These are phyloP conservation scores for Scarus forsteni DNA, from an alignment of 2,797 vertebrate species.

Conservation along the genomic window DNA sequence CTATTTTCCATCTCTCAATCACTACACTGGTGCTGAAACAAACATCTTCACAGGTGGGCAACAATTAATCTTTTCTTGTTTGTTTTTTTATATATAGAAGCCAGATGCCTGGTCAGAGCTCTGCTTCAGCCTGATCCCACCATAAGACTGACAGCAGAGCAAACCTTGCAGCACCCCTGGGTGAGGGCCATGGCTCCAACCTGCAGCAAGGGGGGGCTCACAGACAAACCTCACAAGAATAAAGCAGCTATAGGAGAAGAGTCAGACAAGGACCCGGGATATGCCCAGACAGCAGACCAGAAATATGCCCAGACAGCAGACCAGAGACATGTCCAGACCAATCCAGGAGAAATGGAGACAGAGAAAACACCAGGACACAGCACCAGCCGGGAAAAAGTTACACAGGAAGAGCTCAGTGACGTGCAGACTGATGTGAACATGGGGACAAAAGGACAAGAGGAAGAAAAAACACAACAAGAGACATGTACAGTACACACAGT, in stretches of 20 bases:
- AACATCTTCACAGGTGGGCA: background rate
- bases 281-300: too few relatives aligned
- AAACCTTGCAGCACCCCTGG: slow-evolving; percentile 92
- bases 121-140: slow-evolving; percentile 90
- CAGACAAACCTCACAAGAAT: slow-evolving; percentile 47
- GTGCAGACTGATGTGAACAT: slow-evolving; percentile 19
- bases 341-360: slow-evolving; percentile 25
- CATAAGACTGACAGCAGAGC: slow-evolving; percentile 89
- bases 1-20: too few relatives aligned
- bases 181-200: slow-evolving; percentile 84
- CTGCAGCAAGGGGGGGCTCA: slow-evolving; percentile 76
- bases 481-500: slow-evolving; percentile 9
- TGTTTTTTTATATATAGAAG: slow-evolving; percentile 83
- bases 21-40: background rate
- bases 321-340: slow-evolving; percentile 28
- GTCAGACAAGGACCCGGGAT: slow-evolving; percentile 2
- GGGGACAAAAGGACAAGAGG: slow-evolving; percentile 18
- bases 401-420: slow-evolving; percentile 28
- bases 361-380: slow-evolving; percentile 29
- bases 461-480: slow-evolving; percentile 33
- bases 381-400: slow-evolving; percentile 2
- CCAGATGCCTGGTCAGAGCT: slow-evolving; percentile 90
- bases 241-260: slow-evolving; percentile 20
- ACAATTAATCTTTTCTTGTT: slow-evolving; percentile 23
- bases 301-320: background rate